Percentiles rank a stretch among this genome's conserved stretches.
Conservation (phyloP, 1,140 invertebrate genomes). For the Drusus annulatus region DNA sequence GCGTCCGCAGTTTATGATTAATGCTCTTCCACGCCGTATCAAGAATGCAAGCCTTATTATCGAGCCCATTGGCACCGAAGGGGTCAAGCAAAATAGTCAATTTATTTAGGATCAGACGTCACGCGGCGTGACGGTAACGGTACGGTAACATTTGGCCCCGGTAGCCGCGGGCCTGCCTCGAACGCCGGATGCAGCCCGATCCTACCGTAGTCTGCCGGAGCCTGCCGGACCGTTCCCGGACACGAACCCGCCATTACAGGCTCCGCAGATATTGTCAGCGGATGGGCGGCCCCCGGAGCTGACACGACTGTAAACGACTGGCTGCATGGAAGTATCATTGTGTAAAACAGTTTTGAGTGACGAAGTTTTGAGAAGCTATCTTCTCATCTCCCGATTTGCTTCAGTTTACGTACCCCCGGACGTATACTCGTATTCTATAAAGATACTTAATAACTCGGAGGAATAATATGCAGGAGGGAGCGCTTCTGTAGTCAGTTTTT, state of each 20-base stretch:
- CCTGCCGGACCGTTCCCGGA: conserved; percentile 46
- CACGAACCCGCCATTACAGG: conserved; percentile 56
- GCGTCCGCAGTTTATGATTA: too few species aligned
- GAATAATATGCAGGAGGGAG: too few species aligned
- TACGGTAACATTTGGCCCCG: conserved; percentile 55
- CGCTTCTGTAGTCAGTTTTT: too few species aligned
- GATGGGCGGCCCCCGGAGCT: conserved; percentile 32
- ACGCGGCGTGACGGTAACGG: conserved; percentile 48
- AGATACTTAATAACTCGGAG: too few species aligned
- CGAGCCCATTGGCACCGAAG: background rate
- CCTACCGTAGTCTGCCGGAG: background rate
- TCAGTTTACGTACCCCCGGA: too few species aligned
- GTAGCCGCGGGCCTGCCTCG: conserved; percentile 4
- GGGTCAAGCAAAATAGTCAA: conserved; percentile 4
- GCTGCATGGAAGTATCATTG: too few species aligned
- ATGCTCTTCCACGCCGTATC: too few species aligned
- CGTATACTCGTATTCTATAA: too few species aligned
- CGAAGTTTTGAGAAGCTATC: background rate
- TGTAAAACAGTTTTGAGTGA: background rate
- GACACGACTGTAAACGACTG: conserved; percentile 36
- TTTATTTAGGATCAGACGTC: conserved; percentile 13
- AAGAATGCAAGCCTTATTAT: background rate
- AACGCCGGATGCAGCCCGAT: too few species aligned
- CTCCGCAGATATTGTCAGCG: conserved; percentile 52
- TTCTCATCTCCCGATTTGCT: too few species aligned